phyloP scores from a whole-genome alignment of 2,888 invertebrate species.

The Diarsia dahlii region DNA sequence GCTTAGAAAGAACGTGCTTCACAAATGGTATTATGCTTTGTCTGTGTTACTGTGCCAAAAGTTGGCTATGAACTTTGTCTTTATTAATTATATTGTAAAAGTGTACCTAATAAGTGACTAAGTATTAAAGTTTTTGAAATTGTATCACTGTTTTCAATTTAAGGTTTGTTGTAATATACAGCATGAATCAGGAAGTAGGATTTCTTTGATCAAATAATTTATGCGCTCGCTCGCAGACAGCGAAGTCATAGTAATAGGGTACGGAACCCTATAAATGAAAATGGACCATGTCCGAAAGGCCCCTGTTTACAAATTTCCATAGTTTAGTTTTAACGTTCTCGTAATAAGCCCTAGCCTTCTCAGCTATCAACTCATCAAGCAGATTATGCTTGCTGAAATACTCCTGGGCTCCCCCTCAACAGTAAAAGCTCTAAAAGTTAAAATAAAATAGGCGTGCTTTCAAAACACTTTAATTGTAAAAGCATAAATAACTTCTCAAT shows the following conservation, averaged over 20 bases:
- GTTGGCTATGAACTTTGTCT: background rate
- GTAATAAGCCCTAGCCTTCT: too few species aligned
- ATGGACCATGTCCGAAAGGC: too few species aligned
- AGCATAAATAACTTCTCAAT: background rate
- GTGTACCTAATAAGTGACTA: conserved; percentile 21
- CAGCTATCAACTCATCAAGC: too few species aligned
- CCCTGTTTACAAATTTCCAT: too few species aligned
- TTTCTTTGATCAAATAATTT: background rate
- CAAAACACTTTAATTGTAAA: conserved; percentile 17
- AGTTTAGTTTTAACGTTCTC: too few species aligned
- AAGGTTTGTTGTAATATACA: background rate
- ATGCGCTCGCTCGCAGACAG: too few species aligned
- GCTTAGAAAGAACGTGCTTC: background rate
- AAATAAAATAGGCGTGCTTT: background rate
- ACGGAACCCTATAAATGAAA: too few species aligned
- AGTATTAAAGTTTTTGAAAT: conserved; percentile 24
- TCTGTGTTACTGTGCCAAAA: background rate
- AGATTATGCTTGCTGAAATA: too few species aligned
- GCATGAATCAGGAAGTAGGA: background rate
- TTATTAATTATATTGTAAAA: background rate
- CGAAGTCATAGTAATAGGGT: too few species aligned
- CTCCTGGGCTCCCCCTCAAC: too few species aligned
- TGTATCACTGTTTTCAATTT: background rate
- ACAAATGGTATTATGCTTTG: background rate
- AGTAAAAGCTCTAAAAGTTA: background rate